Percentiles rank a stretch among this genome's conserved stretches.
phyloP scores from a whole-genome alignment of 2,888 invertebrate species.

The Tryphoninae sp. region DNA sequence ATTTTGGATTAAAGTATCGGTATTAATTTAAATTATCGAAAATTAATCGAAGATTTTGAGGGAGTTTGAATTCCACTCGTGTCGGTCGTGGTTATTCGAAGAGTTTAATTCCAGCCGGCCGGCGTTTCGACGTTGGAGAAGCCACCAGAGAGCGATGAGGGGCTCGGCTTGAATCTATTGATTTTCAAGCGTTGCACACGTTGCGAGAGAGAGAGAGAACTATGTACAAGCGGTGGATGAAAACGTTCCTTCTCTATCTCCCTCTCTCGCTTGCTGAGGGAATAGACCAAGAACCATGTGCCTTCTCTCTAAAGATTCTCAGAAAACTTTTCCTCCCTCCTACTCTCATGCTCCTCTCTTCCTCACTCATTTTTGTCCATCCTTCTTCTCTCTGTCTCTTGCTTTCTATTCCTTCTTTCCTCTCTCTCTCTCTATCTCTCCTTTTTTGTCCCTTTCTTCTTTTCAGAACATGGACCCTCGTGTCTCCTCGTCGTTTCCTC shows the following conservation, averaged over 20 bases:
- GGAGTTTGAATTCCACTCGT: not conserved
- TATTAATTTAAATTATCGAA: not conserved
- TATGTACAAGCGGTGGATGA: constrained; percentile 22
- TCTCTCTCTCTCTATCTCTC: constrained; percentile 11
- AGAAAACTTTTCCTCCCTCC: constrained; percentile 8
- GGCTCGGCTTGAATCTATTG: constrained; percentile 62
- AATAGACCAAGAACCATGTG: constrained; percentile 21
- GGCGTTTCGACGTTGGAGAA: constrained; percentile 37
- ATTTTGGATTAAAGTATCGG: not conserved
- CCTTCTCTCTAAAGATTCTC: constrained; percentile 10
- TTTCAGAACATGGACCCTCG: constrained; percentile 13
- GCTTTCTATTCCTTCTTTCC: not conserved
- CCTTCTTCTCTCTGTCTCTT: not conserved
- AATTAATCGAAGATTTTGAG: not conserved
- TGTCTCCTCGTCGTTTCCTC: not conserved
- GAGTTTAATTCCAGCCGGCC: constrained; percentile 11
- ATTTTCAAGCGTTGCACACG: constrained; percentile 56
- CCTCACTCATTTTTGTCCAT: not conserved
- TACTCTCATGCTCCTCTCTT: not conserved
- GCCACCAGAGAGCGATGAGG: constrained; percentile 36
- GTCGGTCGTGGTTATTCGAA: not conserved
- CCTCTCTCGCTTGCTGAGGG: not conserved
- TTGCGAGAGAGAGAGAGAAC: not conserved
- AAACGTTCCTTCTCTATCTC: constrained; percentile 13
- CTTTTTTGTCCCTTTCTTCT: constrained; percentile 3